Evolutionary conservation across 2,888 invertebrate genomes (phyloP), one percentile per base, ranked within the genome.

Genomic region (Drosophila barbarae): DNA sequence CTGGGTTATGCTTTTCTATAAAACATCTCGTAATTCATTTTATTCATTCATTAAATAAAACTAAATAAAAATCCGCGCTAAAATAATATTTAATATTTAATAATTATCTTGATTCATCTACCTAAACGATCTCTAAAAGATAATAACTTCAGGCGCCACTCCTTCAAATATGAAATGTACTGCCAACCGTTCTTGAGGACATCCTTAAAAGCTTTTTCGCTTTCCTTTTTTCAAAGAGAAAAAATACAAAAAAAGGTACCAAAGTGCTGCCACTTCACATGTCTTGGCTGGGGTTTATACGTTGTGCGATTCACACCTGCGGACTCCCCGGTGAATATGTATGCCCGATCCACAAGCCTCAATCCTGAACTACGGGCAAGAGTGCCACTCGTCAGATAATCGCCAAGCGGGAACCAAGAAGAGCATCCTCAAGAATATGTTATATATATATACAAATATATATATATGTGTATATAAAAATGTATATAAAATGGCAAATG

Each of bases 341-440:
- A 30, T 30, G 15, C 56, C 35, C 56, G 38, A 57, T 57, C 38
- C 57, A 30, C 44, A 18, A n/a, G 46, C 28, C 34, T 10, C 15
- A 39, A 47, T 34, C 38, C 61, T 54, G 57, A 63, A 60, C 53
- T 54, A 66, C 55, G 56, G 61, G 39, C 67, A 63, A 41, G 36
- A 60, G 74, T 64, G 55, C 50, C 72, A 78, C 76, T 82, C 65
- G 83, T 65, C 78, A 69, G 79, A 74, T 79, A 73, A 74, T 74
- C 76, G 61, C 73, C 57, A 69, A 69, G 63, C 69, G 76, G 79
- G 79, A 71, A 57, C 73, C 69, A 63, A 77, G 63, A 66, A 52
- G 46, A 64, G 75, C 77, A 59, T 56, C 65, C 57, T 56, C 42
- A 32, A 56, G 68, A 56, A 68, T 67, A 39, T 34, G 23, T 12